A percentile compares a stretch with the other conserved stretches of the same genome.
These are phyloP conservation scores for Siderastrea radians DNA, from an alignment of 92 coral and sea anemone genomes.

Conservation along the genomic window DNA sequence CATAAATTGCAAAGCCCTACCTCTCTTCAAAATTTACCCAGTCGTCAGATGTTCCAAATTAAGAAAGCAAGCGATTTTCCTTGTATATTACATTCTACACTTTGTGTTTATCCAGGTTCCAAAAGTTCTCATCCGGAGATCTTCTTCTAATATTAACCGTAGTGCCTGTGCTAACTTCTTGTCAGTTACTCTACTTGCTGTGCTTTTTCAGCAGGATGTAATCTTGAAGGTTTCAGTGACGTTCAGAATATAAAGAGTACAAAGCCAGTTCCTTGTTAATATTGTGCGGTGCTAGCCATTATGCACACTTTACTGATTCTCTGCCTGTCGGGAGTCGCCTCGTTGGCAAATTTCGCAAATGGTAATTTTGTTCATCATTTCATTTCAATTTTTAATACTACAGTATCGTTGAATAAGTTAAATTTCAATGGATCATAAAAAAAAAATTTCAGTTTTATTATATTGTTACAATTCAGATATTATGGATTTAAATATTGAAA, in stretches of 20 bases:
- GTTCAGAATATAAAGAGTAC: neutral
- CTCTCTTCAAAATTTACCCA: too few relatives aligned
- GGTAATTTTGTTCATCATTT: neutral
- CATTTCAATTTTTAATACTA: too few relatives aligned
- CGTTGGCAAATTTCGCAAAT: neutral
- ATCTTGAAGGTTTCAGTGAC: too few relatives aligned
- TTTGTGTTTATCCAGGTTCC: neutral
- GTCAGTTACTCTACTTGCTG: neutral
- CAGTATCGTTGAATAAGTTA: too few relatives aligned
- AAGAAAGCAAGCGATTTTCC: neutral
- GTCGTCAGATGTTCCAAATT: neutral
- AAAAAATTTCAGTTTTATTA: too few relatives aligned
- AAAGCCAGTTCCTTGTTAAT: neutral
- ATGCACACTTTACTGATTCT: neutral
- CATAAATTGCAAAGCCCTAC: too few relatives aligned
- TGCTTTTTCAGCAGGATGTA: neutral
- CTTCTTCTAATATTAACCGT: neutral
- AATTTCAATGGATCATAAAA: too few relatives aligned
- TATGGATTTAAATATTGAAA: too few relatives aligned
- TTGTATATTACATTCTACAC: neutral
- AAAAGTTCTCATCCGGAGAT: neutral
- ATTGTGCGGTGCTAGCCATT: neutral
- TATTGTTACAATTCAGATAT: too few relatives aligned
- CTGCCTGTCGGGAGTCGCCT: neutral
- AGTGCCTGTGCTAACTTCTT: neutral